A percentile compares a stretch with the other conserved stretches of the same genome.
Evolutionary conservation across 2,113 vertebrate genomes (phyloP).

Genomic region (Alaudala cheleensis): DNA sequence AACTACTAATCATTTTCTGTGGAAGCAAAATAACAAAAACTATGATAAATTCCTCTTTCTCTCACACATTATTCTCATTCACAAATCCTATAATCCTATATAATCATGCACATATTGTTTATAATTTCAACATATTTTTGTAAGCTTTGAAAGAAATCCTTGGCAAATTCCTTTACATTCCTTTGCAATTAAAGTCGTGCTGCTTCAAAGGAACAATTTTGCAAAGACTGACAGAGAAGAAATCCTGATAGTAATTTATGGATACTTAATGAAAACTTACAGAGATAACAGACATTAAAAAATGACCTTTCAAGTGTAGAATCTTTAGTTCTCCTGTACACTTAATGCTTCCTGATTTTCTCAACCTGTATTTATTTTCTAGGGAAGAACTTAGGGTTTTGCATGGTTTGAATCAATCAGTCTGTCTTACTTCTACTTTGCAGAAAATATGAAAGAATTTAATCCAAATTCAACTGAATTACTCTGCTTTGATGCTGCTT

Average conservation of each 20-base stretch:
- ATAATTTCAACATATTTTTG: constrained; percentile 1
- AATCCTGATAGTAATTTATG: neutral
- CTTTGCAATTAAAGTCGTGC: neutral
- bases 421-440: neutral
- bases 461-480: constrained; percentile 12
- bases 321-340: neutral
- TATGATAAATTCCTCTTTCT: neutral
- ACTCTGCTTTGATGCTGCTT: neutral
- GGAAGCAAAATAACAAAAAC: neutral
- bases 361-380: neutral
- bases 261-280: neutral
- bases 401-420: neutral
- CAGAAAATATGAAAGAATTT: constrained; percentile 3
- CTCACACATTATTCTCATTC: neutral
- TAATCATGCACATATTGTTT: neutral
- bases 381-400: neutral
- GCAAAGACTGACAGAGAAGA: neutral
- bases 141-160: neutral
- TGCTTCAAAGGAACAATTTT: neutral
- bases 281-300: neutral
- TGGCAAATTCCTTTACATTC: neutral
- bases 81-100: constrained; percentile 1
- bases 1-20: neutral
- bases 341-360: neutral
- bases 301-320: neutral